These are phyloP conservation scores for Dryadula phaetusa DNA, from an alignment of 2,888 invertebrate species.

Conservation along the genomic window DNA sequence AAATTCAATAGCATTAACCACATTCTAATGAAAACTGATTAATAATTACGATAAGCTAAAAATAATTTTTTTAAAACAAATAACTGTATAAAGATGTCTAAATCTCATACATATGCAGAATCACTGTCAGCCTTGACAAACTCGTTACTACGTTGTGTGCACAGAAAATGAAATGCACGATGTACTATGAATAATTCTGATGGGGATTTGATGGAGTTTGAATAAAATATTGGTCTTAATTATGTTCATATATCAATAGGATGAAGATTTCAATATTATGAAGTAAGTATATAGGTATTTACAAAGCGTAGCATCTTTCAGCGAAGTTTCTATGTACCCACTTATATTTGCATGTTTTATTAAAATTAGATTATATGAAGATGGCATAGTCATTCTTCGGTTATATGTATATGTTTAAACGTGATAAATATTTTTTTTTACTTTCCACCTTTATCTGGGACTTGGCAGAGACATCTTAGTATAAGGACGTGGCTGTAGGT, in stretches of 20 bases:
- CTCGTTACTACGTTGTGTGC: constrained; percentile 54
- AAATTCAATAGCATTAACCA: too few species aligned
- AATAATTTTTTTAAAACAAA: neutral
- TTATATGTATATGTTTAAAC: too few species aligned
- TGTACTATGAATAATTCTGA: constrained; percentile 42
- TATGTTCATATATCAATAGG: neutral
- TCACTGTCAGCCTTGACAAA: constrained; percentile 37
- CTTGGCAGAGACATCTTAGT: too few species aligned
- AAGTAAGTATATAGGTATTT: neutral
- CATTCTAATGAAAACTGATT: too few species aligned
- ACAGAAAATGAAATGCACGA: constrained; percentile 59
- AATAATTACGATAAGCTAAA: neutral
- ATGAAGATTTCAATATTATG: neutral
- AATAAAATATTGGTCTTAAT: constrained; percentile 23
- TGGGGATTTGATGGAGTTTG: constrained; percentile 24
- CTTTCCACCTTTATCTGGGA: too few species aligned
- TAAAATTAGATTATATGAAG: too few species aligned
- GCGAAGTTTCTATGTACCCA: too few species aligned
- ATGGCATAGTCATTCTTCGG: too few species aligned
- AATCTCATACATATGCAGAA: constrained; percentile 40
- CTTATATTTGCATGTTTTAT: too few species aligned
- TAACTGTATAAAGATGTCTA: constrained; percentile 5
- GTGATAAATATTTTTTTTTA: too few species aligned
- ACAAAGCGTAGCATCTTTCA: too few species aligned
- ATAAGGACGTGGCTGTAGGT: too few species aligned